phyloP scores from a whole-genome alignment of 2,797 vertebrate species.

The Melanotaenia pygmaea region DNA sequence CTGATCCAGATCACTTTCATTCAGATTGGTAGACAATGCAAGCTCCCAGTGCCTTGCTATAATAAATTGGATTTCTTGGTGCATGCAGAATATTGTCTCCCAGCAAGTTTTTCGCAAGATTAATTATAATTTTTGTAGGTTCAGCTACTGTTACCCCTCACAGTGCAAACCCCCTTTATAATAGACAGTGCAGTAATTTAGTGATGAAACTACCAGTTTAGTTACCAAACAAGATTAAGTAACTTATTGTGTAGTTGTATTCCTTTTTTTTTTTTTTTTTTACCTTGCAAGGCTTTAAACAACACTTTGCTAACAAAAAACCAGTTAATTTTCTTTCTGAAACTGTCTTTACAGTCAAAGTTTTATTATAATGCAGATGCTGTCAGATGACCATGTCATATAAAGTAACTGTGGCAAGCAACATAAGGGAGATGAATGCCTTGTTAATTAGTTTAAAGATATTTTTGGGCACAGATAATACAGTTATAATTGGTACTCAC shows the following conservation, averaged over 20 bases:
- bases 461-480: not conserved
- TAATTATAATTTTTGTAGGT: not conserved
- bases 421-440: not conserved
- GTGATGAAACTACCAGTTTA: not conserved
- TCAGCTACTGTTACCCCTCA: not conserved
- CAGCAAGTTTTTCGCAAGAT: not conserved
- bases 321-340: not conserved
- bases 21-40: not conserved
- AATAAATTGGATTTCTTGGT: not conserved
- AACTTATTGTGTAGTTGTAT: not conserved
- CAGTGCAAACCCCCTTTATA: not conserved
- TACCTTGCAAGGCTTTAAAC: not conserved
- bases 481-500: not conserved
- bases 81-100: not conserved
- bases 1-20: slow-evolving; percentile 6
- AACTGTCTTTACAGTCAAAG: not conserved
- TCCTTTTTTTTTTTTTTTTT: not conserved
- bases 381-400: not conserved
- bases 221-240: not conserved
- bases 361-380: not conserved
- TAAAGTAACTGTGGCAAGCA: not conserved
- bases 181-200: not conserved
- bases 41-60: not conserved
- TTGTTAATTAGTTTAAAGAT: not conserved
- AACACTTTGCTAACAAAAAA: not conserved